A percentile compares a stretch with the other conserved stretches of the same genome.
These are phyloP conservation scores for Hippocampus zosterae DNA, from an alignment of 2,113 vertebrate species.

Conservation along the genomic window DNA sequence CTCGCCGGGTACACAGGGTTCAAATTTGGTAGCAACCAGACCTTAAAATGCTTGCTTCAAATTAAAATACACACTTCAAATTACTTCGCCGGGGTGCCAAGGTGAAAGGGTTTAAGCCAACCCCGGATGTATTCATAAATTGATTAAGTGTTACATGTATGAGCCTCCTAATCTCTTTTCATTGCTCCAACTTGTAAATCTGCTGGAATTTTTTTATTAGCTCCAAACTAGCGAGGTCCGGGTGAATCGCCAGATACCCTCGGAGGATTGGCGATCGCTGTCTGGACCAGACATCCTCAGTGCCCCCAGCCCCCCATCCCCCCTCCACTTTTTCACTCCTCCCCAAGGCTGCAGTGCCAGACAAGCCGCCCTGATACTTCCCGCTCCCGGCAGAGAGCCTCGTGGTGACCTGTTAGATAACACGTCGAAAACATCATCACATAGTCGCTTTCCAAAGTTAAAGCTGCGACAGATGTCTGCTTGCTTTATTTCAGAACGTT, in stretches of 20 bases:
- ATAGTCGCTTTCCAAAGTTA: constrained; percentile 22
- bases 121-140: no score
- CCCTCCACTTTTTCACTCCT: not conserved
- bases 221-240: constrained; percentile 24
- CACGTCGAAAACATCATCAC: constrained; percentile 33
- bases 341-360: constrained; percentile 44
- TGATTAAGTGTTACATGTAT: no score
- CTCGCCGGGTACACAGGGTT: no score
- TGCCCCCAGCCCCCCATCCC: not conserved
- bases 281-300: not conserved
- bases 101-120: no score
- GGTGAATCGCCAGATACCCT: constrained; percentile 41
- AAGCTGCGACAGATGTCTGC: constrained; percentile 33
- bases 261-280: constrained; percentile 39
- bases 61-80: no score
- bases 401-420: constrained; percentile 63
- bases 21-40: no score
- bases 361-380: constrained; percentile 60
- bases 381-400: constrained; percentile 48
- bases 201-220: constrained; percentile 34
- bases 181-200: constrained; percentile 6
- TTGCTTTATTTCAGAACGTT: constrained; percentile 17
- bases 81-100: no score
- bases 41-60: no score
- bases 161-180: not conserved